Evolutionary conservation across 2,113 vertebrate species (phyloP).

Genomic region (Glareola pratincola): DNA sequence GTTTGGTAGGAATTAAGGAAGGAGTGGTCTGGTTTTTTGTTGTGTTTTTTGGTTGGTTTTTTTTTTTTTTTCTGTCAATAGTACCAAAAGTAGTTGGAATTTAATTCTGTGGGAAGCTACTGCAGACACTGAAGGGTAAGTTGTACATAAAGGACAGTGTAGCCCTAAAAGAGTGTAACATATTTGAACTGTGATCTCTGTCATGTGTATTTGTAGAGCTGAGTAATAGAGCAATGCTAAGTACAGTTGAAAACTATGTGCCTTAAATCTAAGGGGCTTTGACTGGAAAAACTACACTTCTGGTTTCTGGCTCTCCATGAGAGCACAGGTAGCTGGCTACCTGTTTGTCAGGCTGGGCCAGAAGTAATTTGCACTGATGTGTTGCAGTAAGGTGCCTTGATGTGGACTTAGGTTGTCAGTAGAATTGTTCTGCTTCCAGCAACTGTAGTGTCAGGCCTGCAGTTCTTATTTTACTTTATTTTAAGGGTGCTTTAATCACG

Average conservation of each 20-base stretch:
- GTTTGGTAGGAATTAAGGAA: not conserved
- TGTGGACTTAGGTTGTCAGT: not conserved
- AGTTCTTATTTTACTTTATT: not conserved
- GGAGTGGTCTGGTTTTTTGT: accelerated
- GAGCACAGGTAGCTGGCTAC: not conserved
- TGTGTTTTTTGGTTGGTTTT: not conserved
- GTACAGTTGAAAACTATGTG: not conserved
- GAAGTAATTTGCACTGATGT: not conserved
- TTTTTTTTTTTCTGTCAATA: not conserved
- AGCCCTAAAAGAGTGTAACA: not conserved
- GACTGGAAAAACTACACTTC: not conserved
- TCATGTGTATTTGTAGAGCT: not conserved
- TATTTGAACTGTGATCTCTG: not conserved
- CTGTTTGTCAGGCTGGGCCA: not conserved
- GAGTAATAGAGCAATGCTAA: not conserved
- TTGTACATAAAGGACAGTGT: not conserved
- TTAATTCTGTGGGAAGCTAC: not conserved
- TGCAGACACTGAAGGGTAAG: not conserved
- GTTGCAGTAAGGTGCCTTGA: not conserved
- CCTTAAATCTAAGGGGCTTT: not conserved
- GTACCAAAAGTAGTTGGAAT: not conserved
- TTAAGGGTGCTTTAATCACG: not conserved
- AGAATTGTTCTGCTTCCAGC: not conserved
- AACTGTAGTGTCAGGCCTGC: not conserved
- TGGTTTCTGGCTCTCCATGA: not conserved